Evolutionary conservation across 1,140 invertebrate genomes (phyloP).

Genomic region (Nasonia vitripennis): DNA sequence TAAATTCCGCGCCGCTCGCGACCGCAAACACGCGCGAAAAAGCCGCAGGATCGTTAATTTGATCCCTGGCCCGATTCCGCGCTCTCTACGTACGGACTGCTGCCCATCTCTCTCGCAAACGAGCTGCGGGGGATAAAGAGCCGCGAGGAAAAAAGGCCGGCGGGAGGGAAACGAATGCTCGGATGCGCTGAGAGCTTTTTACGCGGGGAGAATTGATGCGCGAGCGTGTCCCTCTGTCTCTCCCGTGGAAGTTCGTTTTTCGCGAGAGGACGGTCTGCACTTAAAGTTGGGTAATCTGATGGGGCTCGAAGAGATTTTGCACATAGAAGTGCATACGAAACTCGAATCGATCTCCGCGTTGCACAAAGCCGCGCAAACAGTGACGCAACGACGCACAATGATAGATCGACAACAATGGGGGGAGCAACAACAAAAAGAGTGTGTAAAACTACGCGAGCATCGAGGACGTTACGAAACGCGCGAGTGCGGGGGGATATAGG

Average conservation of each 20-base stretch:
- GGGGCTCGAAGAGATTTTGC: no score
- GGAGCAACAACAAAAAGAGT: no score
- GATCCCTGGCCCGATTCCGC: conserved; percentile 39
- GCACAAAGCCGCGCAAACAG: no score
- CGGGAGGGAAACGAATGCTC: neutral
- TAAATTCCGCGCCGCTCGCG: conserved; percentile 31
- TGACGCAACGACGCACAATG: neutral
- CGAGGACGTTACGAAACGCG: neutral
- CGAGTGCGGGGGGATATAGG: neutral
- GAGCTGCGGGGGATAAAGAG: neutral
- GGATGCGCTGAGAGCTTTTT: neutral
- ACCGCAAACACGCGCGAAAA: conserved; percentile 33
- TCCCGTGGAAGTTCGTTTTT: no score
- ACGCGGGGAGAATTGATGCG: no score
- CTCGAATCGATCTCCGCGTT: no score
- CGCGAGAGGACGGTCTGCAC: no score
- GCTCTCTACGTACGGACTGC: neutral
- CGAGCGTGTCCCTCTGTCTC: neutral
- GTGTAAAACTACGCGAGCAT: neutral
- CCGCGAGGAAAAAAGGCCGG: neutral
- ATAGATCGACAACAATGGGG: neutral
- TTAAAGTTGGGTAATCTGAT: neutral
- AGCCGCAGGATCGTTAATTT: conserved; percentile 47
- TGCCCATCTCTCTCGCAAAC: neutral
- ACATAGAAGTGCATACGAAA: no score